phyloP scores from a whole-genome alignment of 1,140 invertebrate genomes.

The Rhizoglyphus robini region DNA sequence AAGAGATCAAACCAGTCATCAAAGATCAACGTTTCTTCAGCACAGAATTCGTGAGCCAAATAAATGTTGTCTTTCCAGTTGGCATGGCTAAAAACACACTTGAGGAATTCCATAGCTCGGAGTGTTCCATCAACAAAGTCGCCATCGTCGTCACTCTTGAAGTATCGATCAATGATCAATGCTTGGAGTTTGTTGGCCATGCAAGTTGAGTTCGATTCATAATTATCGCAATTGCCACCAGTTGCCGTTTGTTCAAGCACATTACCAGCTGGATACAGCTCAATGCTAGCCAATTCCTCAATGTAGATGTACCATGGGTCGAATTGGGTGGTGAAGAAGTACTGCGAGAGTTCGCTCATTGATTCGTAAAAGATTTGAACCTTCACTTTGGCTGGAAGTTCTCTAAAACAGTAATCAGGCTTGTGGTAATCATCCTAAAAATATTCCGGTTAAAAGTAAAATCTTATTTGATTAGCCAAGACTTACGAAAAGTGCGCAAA shows the following conservation, averaged over 20 bases:
- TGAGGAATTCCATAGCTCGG: slow-evolving; percentile 12
- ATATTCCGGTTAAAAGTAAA: too few species aligned
- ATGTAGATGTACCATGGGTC: slow-evolving; percentile 12
- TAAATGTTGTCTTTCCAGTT: slow-evolving; percentile 6
- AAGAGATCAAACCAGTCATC: slow-evolving; percentile 16
- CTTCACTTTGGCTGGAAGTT: slow-evolving; percentile 3
- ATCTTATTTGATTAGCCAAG: not conserved
- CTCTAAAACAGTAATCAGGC: slow-evolving; percentile 14
- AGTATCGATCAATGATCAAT: slow-evolving; percentile 6
- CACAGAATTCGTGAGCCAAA: not conserved
- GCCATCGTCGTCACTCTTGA: not conserved
- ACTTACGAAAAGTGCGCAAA: slow-evolving; percentile 15
- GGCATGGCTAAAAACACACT: slow-evolving; percentile 16
- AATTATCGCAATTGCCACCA: slow-evolving; percentile 17
- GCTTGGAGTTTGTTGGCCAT: slow-evolving; percentile 15
- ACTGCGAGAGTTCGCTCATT: slow-evolving; percentile 16
- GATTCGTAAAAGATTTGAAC: slow-evolving; percentile 14
- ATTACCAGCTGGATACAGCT: slow-evolving; percentile 20
- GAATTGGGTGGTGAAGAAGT: slow-evolving; percentile 12
- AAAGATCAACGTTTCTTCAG: not conserved
- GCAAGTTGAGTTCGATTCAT: slow-evolving; percentile 3
- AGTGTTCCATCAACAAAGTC: slow-evolving; percentile 16
- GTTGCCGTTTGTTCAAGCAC: not conserved
- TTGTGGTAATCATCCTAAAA: slow-evolving; percentile 17
- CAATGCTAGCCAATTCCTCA: slow-evolving; percentile 19